Evolutionary conservation across 2,797 vertebrate genomes (phyloP).

Genomic region (Periophthalmus magnuspinnatus): DNA sequence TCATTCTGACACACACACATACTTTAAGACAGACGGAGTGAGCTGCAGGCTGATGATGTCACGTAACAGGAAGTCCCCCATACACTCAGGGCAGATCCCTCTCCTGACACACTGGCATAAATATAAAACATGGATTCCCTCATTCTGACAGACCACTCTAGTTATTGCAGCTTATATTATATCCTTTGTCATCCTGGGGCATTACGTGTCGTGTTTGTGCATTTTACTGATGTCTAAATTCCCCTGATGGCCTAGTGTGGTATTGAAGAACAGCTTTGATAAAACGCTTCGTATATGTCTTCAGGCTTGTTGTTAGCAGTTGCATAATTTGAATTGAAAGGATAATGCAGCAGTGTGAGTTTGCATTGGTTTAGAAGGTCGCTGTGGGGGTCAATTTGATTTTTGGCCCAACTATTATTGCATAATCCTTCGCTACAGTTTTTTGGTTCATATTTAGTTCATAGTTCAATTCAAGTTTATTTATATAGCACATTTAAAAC

Average conservation of each 20-base stretch:
- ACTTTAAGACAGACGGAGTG: slow-evolving; percentile 2
- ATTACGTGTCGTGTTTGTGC: slow-evolving; percentile 20
- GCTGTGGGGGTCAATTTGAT: not conserved
- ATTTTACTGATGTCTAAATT: slow-evolving; percentile 32
- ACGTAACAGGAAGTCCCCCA: slow-evolving; percentile 32
- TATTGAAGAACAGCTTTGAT: slow-evolving; percentile 21
- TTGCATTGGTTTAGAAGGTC: not conserved
- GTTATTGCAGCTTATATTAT: slow-evolving; percentile 5
- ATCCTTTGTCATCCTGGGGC: slow-evolving; percentile 10
- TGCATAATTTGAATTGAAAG: not conserved
- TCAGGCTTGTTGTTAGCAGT: not conserved
- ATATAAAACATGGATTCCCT: slow-evolving; percentile 32
- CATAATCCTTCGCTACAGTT: not conserved
- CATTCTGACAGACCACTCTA: slow-evolving; percentile 18
- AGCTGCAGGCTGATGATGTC: slow-evolving; percentile 38
- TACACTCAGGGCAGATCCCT: slow-evolving; percentile 17
- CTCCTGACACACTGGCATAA: slow-evolving; percentile 23
- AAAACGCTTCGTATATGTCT: not conserved
- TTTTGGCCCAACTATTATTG: not conserved
- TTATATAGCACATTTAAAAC: too few relatives aligned
- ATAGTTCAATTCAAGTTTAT: too few relatives aligned
- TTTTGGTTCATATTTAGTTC: not conserved
- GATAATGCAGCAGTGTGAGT: not conserved
- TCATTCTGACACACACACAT: slow-evolving; percentile 41
- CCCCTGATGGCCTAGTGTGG: slow-evolving; percentile 9